phyloP scores from a whole-genome alignment of 2,888 invertebrate genomes.

The Sipha maydis region DNA sequence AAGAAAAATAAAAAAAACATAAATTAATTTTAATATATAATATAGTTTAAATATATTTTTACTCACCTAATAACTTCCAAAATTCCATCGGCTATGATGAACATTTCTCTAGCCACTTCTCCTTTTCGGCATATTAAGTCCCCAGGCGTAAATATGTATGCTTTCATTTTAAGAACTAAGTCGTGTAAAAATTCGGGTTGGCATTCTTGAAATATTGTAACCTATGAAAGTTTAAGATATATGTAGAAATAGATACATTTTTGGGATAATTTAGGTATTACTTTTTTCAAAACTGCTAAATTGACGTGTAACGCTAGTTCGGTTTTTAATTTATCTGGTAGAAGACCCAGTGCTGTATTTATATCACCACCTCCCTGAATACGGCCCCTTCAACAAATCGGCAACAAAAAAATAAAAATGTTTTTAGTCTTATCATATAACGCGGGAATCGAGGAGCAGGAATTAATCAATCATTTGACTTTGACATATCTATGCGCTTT shows the following conservation, averaged over 20 bases:
- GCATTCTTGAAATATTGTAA: constrained; percentile 96
- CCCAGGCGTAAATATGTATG: constrained; percentile 97
- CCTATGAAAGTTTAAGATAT: constrained; percentile 71
- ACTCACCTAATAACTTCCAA: constrained; percentile 83
- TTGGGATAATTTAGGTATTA: constrained; percentile 66
- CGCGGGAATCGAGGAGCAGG: not conserved
- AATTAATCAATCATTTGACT: constrained; percentile 43
- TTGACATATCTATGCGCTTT: constrained; percentile 21
- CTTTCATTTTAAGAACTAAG: constrained; percentile 96
- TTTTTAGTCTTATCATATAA: constrained; percentile 31
- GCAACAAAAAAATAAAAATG: constrained; percentile 42
- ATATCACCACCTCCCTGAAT: constrained; percentile 97
- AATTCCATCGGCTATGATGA: constrained; percentile 97
- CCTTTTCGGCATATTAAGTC: constrained; percentile 96
- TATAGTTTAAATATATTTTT: not conserved
- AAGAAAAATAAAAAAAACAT: not conserved
- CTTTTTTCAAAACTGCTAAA: constrained; percentile 93
- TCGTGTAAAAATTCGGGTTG: constrained; percentile 97
- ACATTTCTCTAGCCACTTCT: constrained; percentile 96
- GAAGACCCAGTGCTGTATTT: constrained; percentile 89
- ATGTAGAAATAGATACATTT: not conserved
- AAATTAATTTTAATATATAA: not conserved
- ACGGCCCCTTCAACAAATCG: constrained; percentile 75
- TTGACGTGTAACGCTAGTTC: constrained; percentile 96
- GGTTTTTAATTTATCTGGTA: constrained; percentile 96